These are phyloP conservation scores for Hyla sarda DNA, from an alignment of 2,113 vertebrate species.

Conservation along the genomic window DNA sequence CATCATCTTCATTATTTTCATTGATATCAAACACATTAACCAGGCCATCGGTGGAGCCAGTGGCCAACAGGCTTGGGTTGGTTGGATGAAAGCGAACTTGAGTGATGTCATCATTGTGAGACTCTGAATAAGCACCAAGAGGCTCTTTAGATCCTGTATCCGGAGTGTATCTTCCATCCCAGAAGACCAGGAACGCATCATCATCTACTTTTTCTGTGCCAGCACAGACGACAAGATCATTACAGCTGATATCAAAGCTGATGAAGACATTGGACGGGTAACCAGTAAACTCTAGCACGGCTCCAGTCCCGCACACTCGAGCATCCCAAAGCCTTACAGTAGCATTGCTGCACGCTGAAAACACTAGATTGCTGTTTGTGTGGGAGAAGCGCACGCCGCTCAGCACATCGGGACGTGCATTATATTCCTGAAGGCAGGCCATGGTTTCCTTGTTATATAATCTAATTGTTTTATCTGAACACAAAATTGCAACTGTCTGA, in stretches of 20 bases:
- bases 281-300: slow-evolving; percentile 75
- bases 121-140: slow-evolving; percentile 92
- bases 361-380: slow-evolving; percentile 68
- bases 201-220: slow-evolving; percentile 85
- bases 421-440: slow-evolving; percentile 70
- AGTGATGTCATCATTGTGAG: slow-evolving; percentile 93
- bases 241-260: slow-evolving; percentile 86
- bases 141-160: slow-evolving; percentile 64
- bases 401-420: slow-evolving; percentile 67
- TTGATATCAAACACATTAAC: slow-evolving; percentile 93
- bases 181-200: slow-evolving; percentile 89
- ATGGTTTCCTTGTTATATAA: slow-evolving; percentile 81
- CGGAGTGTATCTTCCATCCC: slow-evolving; percentile 80
- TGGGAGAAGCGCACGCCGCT: slow-evolving; percentile 79
- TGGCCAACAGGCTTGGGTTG: slow-evolving; percentile 78
- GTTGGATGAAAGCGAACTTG: slow-evolving; percentile 88
- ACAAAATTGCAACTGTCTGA: slow-evolving; percentile 76
- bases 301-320: slow-evolving; percentile 68
- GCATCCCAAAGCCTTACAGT: slow-evolving; percentile 81
- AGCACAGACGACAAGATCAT: slow-evolving; percentile 82
- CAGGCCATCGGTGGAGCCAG: slow-evolving; percentile 89
- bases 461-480: slow-evolving; percentile 77
- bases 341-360: slow-evolving; percentile 83
- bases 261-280: slow-evolving; percentile 79
- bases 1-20: slow-evolving; percentile 84